A percentile compares a stretch with the other conserved stretches of the same genome.
Evolutionary conservation across 2,888 invertebrate species (phyloP).

Genomic region (Macrophya alboannulata): DNA sequence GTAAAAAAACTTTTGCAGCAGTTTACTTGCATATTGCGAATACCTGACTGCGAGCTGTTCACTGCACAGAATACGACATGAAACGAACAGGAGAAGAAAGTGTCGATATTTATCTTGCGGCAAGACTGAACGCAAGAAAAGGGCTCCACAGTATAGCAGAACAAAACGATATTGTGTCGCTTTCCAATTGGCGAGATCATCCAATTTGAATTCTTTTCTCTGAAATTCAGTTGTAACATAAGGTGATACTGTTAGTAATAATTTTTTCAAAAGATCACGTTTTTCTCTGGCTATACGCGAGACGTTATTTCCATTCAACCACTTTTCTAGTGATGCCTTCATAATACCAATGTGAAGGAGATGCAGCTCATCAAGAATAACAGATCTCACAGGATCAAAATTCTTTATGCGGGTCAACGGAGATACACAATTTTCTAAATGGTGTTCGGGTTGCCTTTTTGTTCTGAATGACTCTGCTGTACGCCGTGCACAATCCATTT

Average conservation of each 20-base stretch:
- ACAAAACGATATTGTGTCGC: conserved; percentile 28
- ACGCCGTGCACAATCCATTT: conserved; percentile 58
- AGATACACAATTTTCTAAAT: conserved; percentile 53
- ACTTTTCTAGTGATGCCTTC: neutral
- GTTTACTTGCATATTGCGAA: conserved; percentile 48
- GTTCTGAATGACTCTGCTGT: conserved; percentile 59
- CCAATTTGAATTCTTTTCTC: conserved; percentile 5
- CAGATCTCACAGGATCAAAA: neutral
- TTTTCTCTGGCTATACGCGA: neutral
- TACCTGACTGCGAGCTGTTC: conserved; percentile 34
- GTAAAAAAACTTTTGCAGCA: conserved; percentile 57
- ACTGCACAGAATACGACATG: conserved; percentile 59
- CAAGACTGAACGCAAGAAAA: conserved; percentile 53
- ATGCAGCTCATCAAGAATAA: conserved; percentile 5
- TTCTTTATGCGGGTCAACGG: neutral
- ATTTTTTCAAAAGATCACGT: neutral
- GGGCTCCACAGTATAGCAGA: neutral
- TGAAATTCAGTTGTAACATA: neutral
- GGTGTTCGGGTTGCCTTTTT: conserved; percentile 59
- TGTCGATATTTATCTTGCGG: conserved; percentile 56
- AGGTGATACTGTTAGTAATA: neutral
- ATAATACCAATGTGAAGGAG: neutral
- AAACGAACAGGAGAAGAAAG: conserved; percentile 53
- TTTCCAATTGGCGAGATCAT: conserved; percentile 16
- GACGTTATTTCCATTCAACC: neutral